These are phyloP conservation scores for Eupithecia dodoneata DNA, from an alignment of 2,888 invertebrate genomes.

Conservation along the genomic window DNA sequence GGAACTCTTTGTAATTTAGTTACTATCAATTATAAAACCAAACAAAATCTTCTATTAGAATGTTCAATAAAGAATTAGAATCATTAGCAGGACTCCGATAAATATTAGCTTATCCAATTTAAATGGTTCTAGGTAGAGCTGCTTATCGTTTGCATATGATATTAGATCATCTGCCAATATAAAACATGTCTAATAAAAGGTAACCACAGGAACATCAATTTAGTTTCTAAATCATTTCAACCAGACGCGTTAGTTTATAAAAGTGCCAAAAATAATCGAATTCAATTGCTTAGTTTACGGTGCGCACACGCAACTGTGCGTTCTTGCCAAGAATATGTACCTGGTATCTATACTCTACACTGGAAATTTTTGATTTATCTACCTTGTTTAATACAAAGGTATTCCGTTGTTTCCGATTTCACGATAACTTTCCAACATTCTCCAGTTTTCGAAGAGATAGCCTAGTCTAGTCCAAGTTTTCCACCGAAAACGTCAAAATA, in stretches of 20 bases:
- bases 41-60: not conserved
- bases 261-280: conserved; percentile 16
- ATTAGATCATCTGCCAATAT: conserved; percentile 3
- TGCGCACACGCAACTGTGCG: conserved; percentile 33
- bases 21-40: not conserved
- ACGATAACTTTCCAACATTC: not conserved
- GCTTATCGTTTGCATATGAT: not conserved
- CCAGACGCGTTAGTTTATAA: conserved; percentile 1
- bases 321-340: conserved; percentile 42
- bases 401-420: not conserved
- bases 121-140: not conserved
- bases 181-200: conserved; percentile 3
- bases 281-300: conserved; percentile 9
- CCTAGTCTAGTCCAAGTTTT: conserved; percentile 51
- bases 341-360: not conserved
- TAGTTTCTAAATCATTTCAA: conserved; percentile 3
- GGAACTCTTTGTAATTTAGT: not conserved
- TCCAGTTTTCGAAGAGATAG: conserved; percentile 10
- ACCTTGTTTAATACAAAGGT: not conserved
- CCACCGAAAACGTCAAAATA: conserved; percentile 63
- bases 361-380: not conserved
- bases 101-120: conserved; percentile 7
- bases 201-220: not conserved
- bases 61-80: conserved; percentile 3
- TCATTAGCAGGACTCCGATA: not conserved